Base-by-base conservation (phyloP, 2,797 vertebrate species). In the Oophaga sylvatica region DNA sequence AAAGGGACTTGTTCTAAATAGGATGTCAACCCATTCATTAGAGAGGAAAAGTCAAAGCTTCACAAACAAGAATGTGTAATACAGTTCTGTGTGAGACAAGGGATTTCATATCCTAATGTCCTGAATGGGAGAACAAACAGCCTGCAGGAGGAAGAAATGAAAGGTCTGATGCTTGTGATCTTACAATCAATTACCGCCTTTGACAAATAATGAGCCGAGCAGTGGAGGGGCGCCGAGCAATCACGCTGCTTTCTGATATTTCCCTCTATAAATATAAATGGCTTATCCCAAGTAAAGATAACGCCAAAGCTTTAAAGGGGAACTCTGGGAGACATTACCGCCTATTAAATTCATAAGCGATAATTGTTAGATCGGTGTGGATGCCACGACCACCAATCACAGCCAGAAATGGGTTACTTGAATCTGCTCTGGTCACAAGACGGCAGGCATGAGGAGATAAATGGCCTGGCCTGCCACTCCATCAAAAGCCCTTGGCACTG, bases 191-290 rank as follows among this genome's bases (percentile, higher is more conserved):
- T 91, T 92, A 90, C 91, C 90, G 78, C 88, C 90, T 90, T 76
- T 81, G 82, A 81, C 82, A 85, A 91, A 93, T 91, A 93, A 92
- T 85, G 91, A 93, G 88, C 89, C 90, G 77, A 91, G 87, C 87
- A 80, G 82, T 93, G 92, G 91, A 90, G 81, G 89, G 80, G 26
- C 68, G 91, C 92, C 93, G 93, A 80, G 89, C 90, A 92, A 9
- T 20, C 93, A 90, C 56, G 73, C 86, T 81, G 90, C 26, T 76
- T 78, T 26, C 29, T 85, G 60, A 87, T 86, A 65, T 60, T 81
- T 91, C 88, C 26, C 29, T 90, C n/a, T 90, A 91, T 86, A 90
- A 88, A 67, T 76, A 83, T 89, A 91, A 53, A 53, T 45, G 9
- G 10, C 41, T 76, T 41, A n/a, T 53, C 45, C 73, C 45, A 76